phyloP scores from a whole-genome alignment of 1,140 invertebrate species.

The Aphis gossypii region DNA sequence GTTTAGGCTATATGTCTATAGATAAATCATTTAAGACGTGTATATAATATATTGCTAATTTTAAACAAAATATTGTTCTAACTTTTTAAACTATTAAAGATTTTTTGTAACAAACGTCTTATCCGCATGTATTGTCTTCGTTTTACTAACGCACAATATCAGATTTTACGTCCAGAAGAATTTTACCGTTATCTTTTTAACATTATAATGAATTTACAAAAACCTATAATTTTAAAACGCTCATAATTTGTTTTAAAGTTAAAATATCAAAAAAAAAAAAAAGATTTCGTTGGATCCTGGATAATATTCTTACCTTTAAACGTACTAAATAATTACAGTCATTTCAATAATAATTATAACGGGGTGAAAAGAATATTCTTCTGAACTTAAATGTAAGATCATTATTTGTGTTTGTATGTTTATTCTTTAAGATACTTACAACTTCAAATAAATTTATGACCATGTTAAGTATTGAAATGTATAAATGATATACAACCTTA shows the following conservation, averaged over 20 bases:
- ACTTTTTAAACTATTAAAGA: not conserved
- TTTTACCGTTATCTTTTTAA: not conserved
- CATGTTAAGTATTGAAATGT: not conserved
- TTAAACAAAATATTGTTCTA: not conserved
- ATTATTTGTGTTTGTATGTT: not conserved
- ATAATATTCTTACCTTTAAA: not conserved
- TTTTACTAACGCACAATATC: not conserved
- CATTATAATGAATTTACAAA: no score
- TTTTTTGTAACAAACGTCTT: not conserved
- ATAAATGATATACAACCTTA: not conserved
- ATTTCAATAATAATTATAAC: no score
- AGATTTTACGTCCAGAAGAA: not conserved
- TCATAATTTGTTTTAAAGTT: no score
- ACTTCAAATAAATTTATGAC: not conserved
- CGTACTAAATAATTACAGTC: not conserved
- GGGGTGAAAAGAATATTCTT: no score
- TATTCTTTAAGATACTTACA: not conserved
- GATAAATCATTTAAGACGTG: not conserved
- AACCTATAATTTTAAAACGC: no score
- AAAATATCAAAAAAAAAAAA: no score
- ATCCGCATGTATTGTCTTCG: not conserved
- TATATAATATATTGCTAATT: not conserved
- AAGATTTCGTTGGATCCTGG: not conserved
- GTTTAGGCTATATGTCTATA: not conserved
- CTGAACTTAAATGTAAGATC: not conserved